These are phyloP conservation scores for Ips typographus DNA, from an alignment of 1,140 invertebrate genomes.

Conservation along the genomic window DNA sequence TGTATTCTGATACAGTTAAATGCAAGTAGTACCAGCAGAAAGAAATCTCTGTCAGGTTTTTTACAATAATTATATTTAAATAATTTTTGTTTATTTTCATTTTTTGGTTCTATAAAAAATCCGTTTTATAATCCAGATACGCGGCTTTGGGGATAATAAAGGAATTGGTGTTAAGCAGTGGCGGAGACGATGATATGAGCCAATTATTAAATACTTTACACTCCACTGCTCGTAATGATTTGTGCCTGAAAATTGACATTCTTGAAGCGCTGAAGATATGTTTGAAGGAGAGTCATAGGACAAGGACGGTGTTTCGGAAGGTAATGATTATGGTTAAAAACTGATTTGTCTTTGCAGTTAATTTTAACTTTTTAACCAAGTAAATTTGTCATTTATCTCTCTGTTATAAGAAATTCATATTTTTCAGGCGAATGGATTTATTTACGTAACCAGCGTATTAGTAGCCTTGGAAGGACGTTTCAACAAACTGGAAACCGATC, in stretches of 20 bases:
- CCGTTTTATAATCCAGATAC: constrained; percentile 3
- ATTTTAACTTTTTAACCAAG: constrained; percentile 5
- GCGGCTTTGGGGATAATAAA: constrained; percentile 64
- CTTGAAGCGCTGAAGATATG: constrained; percentile 86
- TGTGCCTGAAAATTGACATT: constrained; percentile 87
- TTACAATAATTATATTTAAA: constrained; percentile 56
- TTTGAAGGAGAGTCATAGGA: constrained; percentile 91
- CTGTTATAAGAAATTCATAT: not conserved
- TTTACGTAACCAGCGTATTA: constrained; percentile 94
- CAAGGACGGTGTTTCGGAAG: constrained; percentile 94
- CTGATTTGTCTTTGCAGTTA: not conserved
- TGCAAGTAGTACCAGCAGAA: too few species aligned
- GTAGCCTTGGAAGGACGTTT: constrained; percentile 90
- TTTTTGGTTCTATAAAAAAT: too few species aligned
- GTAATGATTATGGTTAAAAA: constrained; percentile 53
- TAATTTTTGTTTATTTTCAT: not conserved
- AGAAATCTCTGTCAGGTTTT: not conserved
- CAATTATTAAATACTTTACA: constrained; percentile 89
- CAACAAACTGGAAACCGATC: constrained; percentile 51
- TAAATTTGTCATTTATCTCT: too few species aligned
- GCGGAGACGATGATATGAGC: constrained; percentile 94
- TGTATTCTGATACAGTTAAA: too few species aligned
- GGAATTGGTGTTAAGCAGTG: constrained; percentile 85
- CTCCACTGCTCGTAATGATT: constrained; percentile 74
- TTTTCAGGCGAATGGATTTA: constrained; percentile 81